phyloP scores from a whole-genome alignment of 2,113 vertebrate species.

The Puntigrus tetrazona region DNA sequence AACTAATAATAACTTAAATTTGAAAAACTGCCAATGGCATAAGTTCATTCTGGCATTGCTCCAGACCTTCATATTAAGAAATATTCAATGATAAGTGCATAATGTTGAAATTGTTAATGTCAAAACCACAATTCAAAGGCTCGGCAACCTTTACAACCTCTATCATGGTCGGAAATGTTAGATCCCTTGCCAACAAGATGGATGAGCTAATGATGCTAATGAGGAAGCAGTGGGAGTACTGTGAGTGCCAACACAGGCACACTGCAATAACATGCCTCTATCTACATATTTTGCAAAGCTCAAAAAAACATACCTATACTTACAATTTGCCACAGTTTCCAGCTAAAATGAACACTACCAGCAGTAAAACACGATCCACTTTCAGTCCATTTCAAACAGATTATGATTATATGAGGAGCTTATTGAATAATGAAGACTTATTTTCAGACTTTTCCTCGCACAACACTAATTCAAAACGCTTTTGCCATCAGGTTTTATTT shows the following conservation, averaged over 20 bases:
- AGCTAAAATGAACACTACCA: background rate
- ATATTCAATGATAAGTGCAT: slow-evolving; percentile 3
- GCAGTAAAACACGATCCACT: background rate
- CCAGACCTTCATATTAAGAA: background rate
- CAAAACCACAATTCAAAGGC: slow-evolving; percentile 8
- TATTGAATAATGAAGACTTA: background rate
- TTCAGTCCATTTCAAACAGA: background rate
- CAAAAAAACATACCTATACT: background rate
- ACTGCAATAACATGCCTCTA: background rate
- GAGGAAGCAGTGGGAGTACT: slow-evolving; percentile 3
- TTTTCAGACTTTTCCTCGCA: background rate
- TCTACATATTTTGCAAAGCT: background rate
- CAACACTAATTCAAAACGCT: background rate
- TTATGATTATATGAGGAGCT: background rate
- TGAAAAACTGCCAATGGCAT: slow-evolving; percentile 1
- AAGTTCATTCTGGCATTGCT: background rate
- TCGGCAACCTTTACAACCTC: background rate
- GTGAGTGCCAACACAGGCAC: background rate
- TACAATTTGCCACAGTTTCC: background rate
- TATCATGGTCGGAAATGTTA: slow-evolving; percentile 4
- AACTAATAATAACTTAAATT: background rate
- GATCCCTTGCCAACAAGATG: slow-evolving; percentile 14
- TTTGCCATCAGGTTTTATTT: background rate
- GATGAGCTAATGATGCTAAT: slow-evolving; percentile 13
- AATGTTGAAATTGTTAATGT: background rate